Evolutionary conservation across 2,113 vertebrate species (phyloP), one percentile per base, ranked within the genome.

Genomic region (Butorides virescens): DNA sequence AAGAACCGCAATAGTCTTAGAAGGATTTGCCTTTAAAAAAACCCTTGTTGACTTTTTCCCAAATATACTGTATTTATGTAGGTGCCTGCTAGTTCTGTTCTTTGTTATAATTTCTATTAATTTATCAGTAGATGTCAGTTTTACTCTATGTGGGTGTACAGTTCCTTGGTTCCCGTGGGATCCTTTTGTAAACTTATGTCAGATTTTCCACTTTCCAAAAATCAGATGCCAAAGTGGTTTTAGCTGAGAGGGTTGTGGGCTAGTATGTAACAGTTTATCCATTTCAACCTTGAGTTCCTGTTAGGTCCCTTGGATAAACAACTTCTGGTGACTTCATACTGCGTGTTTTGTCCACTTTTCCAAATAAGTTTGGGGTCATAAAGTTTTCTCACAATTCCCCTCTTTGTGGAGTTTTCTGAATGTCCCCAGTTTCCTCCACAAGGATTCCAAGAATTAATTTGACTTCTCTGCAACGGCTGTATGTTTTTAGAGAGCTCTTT

Each of bases 331-430:
- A 94, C 84, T 89, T 94, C 89, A 81, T 71, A 67, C 76, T 89
- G 56, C 63, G 56, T 67, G 73, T 94, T 93, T 92, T 94, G 73
- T 91, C 65, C 80, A 52, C 73, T 81, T 95, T 77, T 95, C 89
- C 86, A 89, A 91, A 22, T n/a, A 63, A 77, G 52, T 68, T 91
- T 84, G 73, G 58, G 86, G 65, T 93, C 47, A 80, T 63, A 44
- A 89, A 77, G 66, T 78, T 92, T 91, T 84, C 76, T 95, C 61
- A 95, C 91, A 95, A 61, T 96, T 27, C 16, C 30, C 9, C 10
- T 91, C 91, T 93, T 97, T 96, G 94, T 95, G 83, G 61, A 89
- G 76, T 39, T 91, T 91, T 74, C 84, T 95, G 89, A 92, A 91
- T 84, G 52, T 39, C 56, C 58, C 66, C 23, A 8, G 7, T 91